Evolutionary conservation across 2,113 vertebrate species (phyloP), one percentile per base, ranked within the genome.

Genomic region (Thymallus thymallus): DNA sequence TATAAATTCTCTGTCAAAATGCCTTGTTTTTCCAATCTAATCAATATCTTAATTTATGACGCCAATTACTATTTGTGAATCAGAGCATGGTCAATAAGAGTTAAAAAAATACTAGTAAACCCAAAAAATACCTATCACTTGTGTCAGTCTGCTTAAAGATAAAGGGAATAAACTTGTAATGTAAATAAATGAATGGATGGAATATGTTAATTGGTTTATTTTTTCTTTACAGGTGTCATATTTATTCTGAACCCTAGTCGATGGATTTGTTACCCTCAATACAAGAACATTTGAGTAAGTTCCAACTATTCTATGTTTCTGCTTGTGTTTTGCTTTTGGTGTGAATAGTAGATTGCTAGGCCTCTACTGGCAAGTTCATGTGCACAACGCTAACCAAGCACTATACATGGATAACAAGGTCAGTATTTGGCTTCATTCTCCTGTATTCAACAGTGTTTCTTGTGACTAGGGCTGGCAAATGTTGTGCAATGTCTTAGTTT

Each of bases 221-320:
- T 89, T 80, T 88, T 75, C 46, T 73, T 89, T 91, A 20, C 80
- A 92, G 90, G 90, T 89, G 85, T 89, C 81, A 78, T 60, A 84
- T 74, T 75, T 74, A 76, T 82, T 82, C 74, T 85, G 87, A 89
- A 80, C 71, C 74, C 77, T 87, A 85, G 88, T 91, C 89, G 79
- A 93, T 93, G 90, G 90, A 92, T 92, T 91, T 92, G 84, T 87
- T 86, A 89, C 88, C 81, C 80, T 84, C 86, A 85, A 88, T 67
- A 87, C 86, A 88, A 86, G 83, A 84, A 80, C 74, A 85, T 88
- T 90, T 90, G 77, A 90, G 90, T 93, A 91, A 92, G 91, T 90
- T 68, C 22, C 30, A 23, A 64, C 7, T 30, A 22, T 69, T 71
- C 71, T 32, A 23, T 12, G 26, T 61, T 35, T 55, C 69, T 56